Percentiles rank a stretch among this genome's conserved stretches.
Conservation (phyloP, 2,797 vertebrate species). For the Catharus ustulatus region DNA sequence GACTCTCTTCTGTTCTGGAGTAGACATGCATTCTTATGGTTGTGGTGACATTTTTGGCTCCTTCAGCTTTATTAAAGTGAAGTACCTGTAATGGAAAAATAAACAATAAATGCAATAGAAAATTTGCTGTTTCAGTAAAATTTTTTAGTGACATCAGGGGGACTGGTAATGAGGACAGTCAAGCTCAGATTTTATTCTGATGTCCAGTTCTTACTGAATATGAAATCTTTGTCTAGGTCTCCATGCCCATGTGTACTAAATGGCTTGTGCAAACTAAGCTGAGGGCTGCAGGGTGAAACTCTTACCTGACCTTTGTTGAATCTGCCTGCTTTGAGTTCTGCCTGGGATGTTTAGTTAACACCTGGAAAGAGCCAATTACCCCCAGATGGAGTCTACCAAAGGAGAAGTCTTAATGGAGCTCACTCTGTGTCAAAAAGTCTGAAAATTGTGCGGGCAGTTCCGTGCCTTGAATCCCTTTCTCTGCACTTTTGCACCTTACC, state of each 20-base stretch:
- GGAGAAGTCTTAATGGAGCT: not conserved
- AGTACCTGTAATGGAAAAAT: slow-evolving; percentile 65
- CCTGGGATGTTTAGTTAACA: not conserved
- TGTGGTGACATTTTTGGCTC: not conserved
- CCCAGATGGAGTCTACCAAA: not conserved
- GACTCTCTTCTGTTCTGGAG: slow-evolving; percentile 46
- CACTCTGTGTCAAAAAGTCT: not conserved
- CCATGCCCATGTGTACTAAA: not conserved
- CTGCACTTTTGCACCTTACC: not conserved
- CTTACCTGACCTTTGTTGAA: not conserved
- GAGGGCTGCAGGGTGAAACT: not conserved
- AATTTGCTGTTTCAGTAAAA: not conserved
- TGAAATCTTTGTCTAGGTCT: not conserved
- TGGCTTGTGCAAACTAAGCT: not conserved
- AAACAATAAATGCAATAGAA: not conserved
- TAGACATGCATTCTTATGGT: slow-evolving; percentile 29
- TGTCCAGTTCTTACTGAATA: not conserved
- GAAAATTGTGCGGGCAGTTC: not conserved
- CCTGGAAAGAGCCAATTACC: not conserved
- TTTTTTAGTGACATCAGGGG: not conserved
- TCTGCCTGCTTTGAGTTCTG: not conserved
- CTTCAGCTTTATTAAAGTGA: slow-evolving; percentile 61
- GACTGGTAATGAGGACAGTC: not conserved
- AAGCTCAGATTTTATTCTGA: not conserved
- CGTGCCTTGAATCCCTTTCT: not conserved